Conservation (phyloP, 2,797 vertebrate species). For the Clarias pachynema region DNA sequence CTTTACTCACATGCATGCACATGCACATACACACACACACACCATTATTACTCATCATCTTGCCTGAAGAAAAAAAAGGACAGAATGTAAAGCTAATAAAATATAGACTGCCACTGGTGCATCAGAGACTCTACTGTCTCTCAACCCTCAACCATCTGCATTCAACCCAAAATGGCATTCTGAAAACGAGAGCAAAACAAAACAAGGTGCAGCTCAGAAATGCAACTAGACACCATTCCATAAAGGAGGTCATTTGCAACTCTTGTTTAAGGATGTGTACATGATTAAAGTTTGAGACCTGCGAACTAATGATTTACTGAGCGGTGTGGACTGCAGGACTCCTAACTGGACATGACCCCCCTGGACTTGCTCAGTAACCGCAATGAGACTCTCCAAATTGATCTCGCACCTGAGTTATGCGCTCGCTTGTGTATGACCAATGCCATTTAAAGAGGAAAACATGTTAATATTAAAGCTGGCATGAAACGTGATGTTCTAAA, state of each 20-base stretch:
- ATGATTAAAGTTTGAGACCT: conserved; percentile 5
- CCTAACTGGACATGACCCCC: conserved; percentile 24
- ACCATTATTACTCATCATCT: conserved; percentile 40
- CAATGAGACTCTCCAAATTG: conserved; percentile 15
- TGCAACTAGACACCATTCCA: conserved; percentile 27
- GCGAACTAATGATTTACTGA: conserved; percentile 47
- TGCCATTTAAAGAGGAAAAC: neutral
- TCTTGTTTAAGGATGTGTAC: neutral
- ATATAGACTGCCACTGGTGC: neutral
- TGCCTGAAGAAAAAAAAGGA: conserved; percentile 12
- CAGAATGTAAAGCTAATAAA: conserved; percentile 13
- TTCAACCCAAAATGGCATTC: neutral
- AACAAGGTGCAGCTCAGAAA: conserved; percentile 1
- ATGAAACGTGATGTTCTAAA: neutral
- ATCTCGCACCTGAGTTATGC: conserved; percentile 21
- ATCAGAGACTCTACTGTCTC: neutral
- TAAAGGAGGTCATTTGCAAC: neutral
- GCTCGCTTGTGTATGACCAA: neutral
- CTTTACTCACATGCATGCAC: neutral
- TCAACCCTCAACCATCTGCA: neutral
- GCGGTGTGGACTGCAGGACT: conserved; percentile 1
- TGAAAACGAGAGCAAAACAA: neutral
- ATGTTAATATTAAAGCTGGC: conserved; percentile 23
- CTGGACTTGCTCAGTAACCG: neutral
- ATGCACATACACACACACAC: conserved; percentile 16